Base-by-base conservation (phyloP, 2,888 invertebrate genomes). In the Troides helena region DNA sequence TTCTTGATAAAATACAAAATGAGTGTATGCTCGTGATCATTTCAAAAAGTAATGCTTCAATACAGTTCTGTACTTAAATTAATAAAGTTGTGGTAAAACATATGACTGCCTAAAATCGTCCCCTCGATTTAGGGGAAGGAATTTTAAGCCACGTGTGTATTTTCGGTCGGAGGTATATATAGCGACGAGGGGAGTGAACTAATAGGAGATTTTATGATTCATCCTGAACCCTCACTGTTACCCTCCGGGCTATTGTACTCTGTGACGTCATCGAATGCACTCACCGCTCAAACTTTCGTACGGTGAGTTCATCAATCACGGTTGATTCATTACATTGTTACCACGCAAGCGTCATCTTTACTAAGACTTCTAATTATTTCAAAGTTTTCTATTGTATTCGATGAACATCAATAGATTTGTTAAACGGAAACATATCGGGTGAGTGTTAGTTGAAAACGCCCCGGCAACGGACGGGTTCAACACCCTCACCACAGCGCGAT, bases 121-220 rank as follows among this genome's bases (percentile, higher is more conserved):
- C 70, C 70, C 67, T 67, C 57, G 56, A 18, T 58, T 61, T 43
- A 57, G 65, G 65, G 62, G 69, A 66, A 46, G 14, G 62, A 18
- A 57, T 65, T 69, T 70, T 25, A 21, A 50, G 56, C 59, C n/a
- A 62, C 50, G 77, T 79, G 75, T 79, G 75, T 71, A 71, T 74
- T 77, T 83, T 82, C 84, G 81, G 79, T 85, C 84, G 85, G 78
- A 74, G 77, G 75, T 84, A 87, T 83, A 86, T 87, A 86, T 89
- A 89, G 85, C 79, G 21, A 71, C 69, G 84, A 81, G 87, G 89
- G 86, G 86, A 85, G 81, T 86, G 89, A 89, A 88, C 89, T 83
- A 84, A 82, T 81, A 83, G 81, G 82, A 84, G 84, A 85, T 85
- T 86, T 85, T 85, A 89, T 92, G 92, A 92, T 89, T 92, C 91